Evolutionary conservation across 2,113 vertebrate genomes (phyloP).

Genomic region (Ictalurus furcatus): DNA sequence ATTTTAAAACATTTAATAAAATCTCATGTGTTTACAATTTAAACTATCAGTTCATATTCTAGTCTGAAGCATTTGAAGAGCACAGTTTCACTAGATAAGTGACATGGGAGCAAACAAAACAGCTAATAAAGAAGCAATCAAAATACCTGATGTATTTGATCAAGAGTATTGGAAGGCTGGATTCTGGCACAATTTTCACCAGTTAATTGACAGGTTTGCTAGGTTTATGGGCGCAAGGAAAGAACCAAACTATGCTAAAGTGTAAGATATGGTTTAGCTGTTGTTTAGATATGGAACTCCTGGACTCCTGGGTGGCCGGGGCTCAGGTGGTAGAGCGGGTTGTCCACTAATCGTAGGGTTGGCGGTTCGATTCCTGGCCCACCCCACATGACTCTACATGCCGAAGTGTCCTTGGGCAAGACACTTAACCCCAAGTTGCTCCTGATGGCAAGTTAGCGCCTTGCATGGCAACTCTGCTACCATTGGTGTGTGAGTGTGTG

Average conservation of each 20-base stretch:
- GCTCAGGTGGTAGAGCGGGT: too few relatives aligned
- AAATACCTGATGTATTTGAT: background rate
- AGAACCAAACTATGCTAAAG: background rate
- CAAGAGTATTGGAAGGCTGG: background rate
- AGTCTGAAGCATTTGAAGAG: background rate
- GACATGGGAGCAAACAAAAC: background rate
- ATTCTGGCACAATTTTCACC: background rate
- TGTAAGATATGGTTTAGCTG: background rate
- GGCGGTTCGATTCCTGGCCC: too few relatives aligned
- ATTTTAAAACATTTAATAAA: background rate
- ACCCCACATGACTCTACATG: too few relatives aligned
- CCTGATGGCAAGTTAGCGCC: too few relatives aligned
- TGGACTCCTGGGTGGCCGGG: background rate
- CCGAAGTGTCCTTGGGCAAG: too few relatives aligned
- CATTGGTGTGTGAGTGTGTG: too few relatives aligned
- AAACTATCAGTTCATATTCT: background rate
- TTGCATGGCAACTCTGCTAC: too few relatives aligned
- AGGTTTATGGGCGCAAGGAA: background rate
- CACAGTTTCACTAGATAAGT: background rate
- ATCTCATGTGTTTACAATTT: background rate
- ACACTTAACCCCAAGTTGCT: too few relatives aligned
- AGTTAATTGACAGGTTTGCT: background rate
- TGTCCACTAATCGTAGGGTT: too few relatives aligned
- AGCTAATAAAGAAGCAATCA: too few relatives aligned
- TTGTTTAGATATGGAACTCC: background rate